Evolutionary conservation across 2,888 invertebrate genomes (phyloP).

Genomic region (Nipponacmea schrenckii): DNA sequence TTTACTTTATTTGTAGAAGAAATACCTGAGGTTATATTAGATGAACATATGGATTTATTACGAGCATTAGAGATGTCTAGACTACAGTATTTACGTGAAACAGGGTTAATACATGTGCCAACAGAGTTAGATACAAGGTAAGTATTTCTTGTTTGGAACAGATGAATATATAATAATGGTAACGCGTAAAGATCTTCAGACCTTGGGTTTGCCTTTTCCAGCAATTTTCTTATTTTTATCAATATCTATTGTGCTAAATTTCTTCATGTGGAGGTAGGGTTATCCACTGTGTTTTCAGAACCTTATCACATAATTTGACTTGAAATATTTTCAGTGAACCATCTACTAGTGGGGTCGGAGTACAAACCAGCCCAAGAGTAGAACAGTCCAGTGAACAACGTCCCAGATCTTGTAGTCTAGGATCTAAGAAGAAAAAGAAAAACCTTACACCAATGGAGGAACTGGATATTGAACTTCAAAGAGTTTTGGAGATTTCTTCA

Average conservation of each 20-base stretch:
- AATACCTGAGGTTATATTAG: slow-evolving; percentile 54
- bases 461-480: slow-evolving; percentile 51
- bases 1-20: slow-evolving; percentile 31
- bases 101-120: slow-evolving; percentile 63
- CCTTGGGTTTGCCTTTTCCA: neutral
- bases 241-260: too few relatives aligned
- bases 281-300: too few relatives aligned
- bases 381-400: neutral
- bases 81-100: slow-evolving; percentile 76
- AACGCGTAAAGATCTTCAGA: neutral
- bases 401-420: slow-evolving; percentile 33
- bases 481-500: slow-evolving; percentile 50
- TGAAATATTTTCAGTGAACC: slow-evolving; percentile 9
- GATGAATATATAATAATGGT: slow-evolving; percentile 20
- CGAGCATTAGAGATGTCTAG: slow-evolving; percentile 78
- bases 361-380: neutral
- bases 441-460: slow-evolving; percentile 47
- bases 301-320: too few relatives aligned
- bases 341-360: slow-evolving; percentile 8
- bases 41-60: slow-evolving; percentile 73
- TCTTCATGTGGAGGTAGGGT: too few relatives aligned
- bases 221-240: too few relatives aligned
- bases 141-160: too few relatives aligned
- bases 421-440: slow-evolving; percentile 17
- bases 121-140: slow-evolving; percentile 16